Percentiles rank a stretch among this genome's conserved stretches.
Conservation (phyloP, 2,888 invertebrate genomes). For the Drosophila antonietae region DNA sequence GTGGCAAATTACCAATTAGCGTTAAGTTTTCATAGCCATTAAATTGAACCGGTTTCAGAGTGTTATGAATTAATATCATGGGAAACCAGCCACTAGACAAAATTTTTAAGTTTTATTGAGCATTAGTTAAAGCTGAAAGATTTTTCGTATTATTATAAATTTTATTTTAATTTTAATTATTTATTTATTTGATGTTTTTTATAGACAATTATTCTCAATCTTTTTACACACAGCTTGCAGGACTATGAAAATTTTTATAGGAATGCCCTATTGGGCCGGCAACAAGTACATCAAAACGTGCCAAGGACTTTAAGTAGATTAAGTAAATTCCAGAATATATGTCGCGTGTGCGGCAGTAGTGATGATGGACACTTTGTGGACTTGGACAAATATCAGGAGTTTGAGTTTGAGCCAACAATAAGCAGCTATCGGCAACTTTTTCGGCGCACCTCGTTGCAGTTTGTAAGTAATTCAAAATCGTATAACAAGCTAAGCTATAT, state of each 20-base stretch:
- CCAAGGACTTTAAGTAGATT: conserved; percentile 6
- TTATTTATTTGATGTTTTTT: not conserved
- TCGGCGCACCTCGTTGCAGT: conserved; percentile 46
- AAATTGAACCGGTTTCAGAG: conserved; percentile 9
- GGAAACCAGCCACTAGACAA: not conserved
- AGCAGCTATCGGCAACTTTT: conserved; percentile 36
- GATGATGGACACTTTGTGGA: conserved; percentile 39
- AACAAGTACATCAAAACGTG: conserved; percentile 2
- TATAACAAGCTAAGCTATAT: not conserved
- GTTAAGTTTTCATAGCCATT: conserved; percentile 43
- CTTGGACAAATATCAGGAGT: conserved; percentile 30
- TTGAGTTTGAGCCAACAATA: conserved; percentile 46
- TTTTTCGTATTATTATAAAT: too few species aligned
- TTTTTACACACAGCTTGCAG: conserved; percentile 11
- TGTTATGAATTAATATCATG: conserved; percentile 7
- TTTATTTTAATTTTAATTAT: too few species aligned
- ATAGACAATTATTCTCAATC: not conserved
- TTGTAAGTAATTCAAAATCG: conserved; percentile 24
- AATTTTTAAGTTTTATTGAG: too few species aligned
- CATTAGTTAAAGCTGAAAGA: too few species aligned
- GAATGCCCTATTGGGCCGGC: conserved; percentile 3
- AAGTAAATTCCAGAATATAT: conserved; percentile 8
- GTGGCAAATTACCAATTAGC: conserved; percentile 67
- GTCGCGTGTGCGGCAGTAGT: conserved; percentile 33
- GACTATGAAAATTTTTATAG: conserved; percentile 29